Evolutionary conservation across 92 coral and sea anemone genomes (phyloP), one percentile per base, ranked within the genome.

Genomic region (Palythoa grandiflora): DNA sequence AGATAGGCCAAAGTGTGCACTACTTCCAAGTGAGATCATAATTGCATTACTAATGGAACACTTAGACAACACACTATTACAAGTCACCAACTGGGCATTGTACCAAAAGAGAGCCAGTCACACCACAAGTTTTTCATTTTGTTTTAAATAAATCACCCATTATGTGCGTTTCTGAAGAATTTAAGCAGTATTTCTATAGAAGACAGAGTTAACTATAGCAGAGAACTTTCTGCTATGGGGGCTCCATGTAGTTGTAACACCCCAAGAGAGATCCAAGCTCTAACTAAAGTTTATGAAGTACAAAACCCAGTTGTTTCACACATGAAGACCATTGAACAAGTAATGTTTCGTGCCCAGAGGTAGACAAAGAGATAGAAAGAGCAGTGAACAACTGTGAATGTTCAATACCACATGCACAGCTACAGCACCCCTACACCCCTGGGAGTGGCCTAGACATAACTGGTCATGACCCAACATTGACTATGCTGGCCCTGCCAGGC

Each of bases 401-500:
- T n/a, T n/a, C 73, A 84, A 48, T 93, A 94, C 83, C 96, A 87
- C 86, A 85, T 13, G 51, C 89, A 83, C 92, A 90, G 44, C 92
- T 84, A 7, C 75, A 81, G 8, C 91, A 88, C 80, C 93, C 90
- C 68, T 84, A 91, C 63, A 55, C 63, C 63, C 1, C 63, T 55
- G 63, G 90, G 93, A 90, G 83, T 80, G 90, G 84, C 90, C 90
- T 35, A 88, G 83, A 12, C 77, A 71, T 51, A 89, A 90, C 9
- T 90, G 91, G 91, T 87, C 90, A 70, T 21, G 87, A 39, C 76
- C 87, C 9, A 90, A 87, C 78, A 73, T 90, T 28, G 95, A 93
- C 76, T 78, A 89, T 73, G 91, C 93, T 4, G 93, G 91, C 14
- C 91, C 95, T 28, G 28, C 28, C 28, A 28, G 28, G 28, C 28